Percentiles rank a stretch among this genome's conserved stretches.
Conservation (phyloP, 2,113 vertebrate genomes). For the Amphiprion percula region DNA sequence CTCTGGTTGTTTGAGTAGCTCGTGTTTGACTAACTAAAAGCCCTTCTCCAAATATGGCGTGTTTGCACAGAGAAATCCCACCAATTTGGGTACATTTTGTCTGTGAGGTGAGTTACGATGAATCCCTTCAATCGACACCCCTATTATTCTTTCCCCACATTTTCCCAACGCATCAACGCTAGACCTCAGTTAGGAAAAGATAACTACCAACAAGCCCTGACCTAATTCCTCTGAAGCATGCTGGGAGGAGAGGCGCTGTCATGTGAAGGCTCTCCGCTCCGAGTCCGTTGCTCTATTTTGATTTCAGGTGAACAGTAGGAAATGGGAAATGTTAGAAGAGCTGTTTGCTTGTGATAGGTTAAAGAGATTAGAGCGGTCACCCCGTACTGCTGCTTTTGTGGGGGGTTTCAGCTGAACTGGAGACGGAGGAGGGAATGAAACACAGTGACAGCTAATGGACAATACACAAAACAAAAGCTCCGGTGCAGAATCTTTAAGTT, state of each 20-base stretch:
- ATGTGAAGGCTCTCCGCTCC: slow-evolving; percentile 4
- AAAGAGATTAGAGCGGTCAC: slow-evolving; percentile 19
- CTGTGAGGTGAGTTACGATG: background rate
- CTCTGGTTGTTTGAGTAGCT: slow-evolving; percentile 7
- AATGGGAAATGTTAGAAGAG: slow-evolving; percentile 11
- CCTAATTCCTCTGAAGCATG: slow-evolving; percentile 54
- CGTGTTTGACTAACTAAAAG: slow-evolving; percentile 60
- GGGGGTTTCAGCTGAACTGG: background rate
- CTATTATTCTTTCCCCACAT: slow-evolving; percentile 7
- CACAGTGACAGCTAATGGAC: background rate
- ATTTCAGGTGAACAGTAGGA: slow-evolving; percentile 55
- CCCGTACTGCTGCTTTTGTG: background rate
- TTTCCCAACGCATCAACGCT: background rate
- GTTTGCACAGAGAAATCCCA: slow-evolving; percentile 46
- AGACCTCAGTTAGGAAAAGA: slow-evolving; percentile 23
- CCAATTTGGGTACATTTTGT: slow-evolving; percentile 11
- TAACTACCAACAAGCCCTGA: slow-evolving; percentile 49
- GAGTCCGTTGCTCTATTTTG: slow-evolving; percentile 24
- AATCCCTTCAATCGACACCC: slow-evolving; percentile 13
- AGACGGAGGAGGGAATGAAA: slow-evolving; percentile 4
- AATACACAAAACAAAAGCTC: background rate
- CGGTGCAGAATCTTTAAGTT: background rate
- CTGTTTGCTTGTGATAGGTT: slow-evolving; percentile 39
- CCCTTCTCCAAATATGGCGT: slow-evolving; percentile 31
- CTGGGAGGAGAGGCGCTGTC: slow-evolving; percentile 26